phyloP scores from a whole-genome alignment of 2,888 invertebrate genomes.

The Arctia plantaginis region DNA sequence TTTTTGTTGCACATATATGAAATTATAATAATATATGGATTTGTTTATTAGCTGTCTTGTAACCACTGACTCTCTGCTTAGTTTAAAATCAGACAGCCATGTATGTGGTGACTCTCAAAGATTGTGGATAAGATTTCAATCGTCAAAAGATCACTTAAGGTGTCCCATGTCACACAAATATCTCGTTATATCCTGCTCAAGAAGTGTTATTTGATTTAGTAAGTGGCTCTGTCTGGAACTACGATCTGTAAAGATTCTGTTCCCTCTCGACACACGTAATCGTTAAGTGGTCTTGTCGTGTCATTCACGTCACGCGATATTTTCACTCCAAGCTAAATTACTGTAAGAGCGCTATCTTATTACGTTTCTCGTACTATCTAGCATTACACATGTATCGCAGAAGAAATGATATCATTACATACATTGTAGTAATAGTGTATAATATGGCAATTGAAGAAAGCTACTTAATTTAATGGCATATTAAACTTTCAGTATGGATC shows the following conservation, averaged over 20 bases:
- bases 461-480: neutral
- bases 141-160: neutral
- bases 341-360: conserved; percentile 12
- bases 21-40: too few relatives aligned
- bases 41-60: too few relatives aligned
- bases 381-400: neutral
- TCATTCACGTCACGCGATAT: conserved; percentile 33
- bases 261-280: neutral
- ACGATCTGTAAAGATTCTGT: neutral
- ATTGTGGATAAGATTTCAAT: neutral
- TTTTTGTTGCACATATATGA: too few relatives aligned
- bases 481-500: neutral
- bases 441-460: neutral
- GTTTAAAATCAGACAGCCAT: neutral
- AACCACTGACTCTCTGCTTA: too few relatives aligned
- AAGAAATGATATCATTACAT: conserved; percentile 1
- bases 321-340: conserved; percentile 29
- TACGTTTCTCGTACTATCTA: conserved; percentile 1
- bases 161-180: neutral
- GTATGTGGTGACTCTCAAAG: neutral
- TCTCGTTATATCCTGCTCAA: neutral
- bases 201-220: neutral
- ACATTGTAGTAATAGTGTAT: neutral
- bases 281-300: conserved; percentile 5
- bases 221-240: neutral